Evolutionary conservation across 2,797 vertebrate species (phyloP), one percentile per base, ranked within the genome.

Genomic region (Ceyx erithaca): DNA sequence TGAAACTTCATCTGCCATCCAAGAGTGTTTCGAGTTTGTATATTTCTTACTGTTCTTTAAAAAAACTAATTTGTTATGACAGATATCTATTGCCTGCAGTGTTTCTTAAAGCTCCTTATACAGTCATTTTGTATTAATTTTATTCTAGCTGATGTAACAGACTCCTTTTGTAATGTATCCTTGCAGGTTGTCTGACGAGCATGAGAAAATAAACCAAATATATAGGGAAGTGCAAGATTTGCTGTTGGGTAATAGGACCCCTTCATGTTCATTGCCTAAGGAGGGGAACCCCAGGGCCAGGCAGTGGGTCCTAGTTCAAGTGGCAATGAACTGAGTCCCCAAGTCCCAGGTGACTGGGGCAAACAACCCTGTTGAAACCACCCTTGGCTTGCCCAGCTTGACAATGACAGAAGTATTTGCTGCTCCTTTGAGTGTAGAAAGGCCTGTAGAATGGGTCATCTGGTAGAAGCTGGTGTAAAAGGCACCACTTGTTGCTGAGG

Each of bases 291-390:
- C 26, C 19, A 4, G 31, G 46, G 22, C 58, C 17, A 41, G 31
- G 30, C n/a, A 49, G n/a, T 21, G 25, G 55, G 45, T 75, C 15
- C 6, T 37, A 7, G 7, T 8, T n/a, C 22, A 7, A 21, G 46
- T 63, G 45, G 33, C 33, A 18, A 11, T 58, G 51, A 62, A 49
- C 17, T 14, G 46, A 37, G 58, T 61, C 22, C 11, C 46, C 10
- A 26, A 72, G 41, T 14, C 35, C 18, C 0, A 0, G 31, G 21
- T n/a, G 46, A 33, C 46, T 0, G 2, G 57, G 15, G 20, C 48
- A 87, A 67, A 21, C 33, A 26, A 35, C 19, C 12, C 45, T 54
- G 22, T 49, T 80, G n/a, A 80, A 86, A 46, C 59, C 31, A 13
- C 20, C 40, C 12, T 64, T 66, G 59, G 46, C 31, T 85, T 80